Evolutionary conservation across 2,797 vertebrate species (phyloP).

Genomic region (Danio albolineatus): DNA sequence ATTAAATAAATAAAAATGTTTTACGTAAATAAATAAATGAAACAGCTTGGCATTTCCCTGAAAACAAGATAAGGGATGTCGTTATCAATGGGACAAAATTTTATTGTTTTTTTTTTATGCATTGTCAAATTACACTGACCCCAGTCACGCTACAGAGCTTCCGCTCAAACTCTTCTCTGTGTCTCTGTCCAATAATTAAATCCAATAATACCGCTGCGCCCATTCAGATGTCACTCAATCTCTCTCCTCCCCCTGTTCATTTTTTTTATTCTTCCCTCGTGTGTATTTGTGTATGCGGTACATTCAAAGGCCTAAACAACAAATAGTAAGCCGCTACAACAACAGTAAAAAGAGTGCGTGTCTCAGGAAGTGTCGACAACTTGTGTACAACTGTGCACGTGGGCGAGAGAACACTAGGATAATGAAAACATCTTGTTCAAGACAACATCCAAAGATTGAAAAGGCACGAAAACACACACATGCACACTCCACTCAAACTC

Average conservation of each 20-base stretch:
- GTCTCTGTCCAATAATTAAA: conserved; percentile 55
- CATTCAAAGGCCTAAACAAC: not conserved
- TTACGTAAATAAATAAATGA: too few relatives aligned
- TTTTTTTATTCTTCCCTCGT: conserved; percentile 35
- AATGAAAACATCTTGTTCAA: conserved; percentile 35
- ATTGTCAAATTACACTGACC: conserved; percentile 8
- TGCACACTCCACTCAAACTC: conserved; percentile 52
- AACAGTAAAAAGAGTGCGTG: conserved; percentile 2
- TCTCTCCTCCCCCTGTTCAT: conserved; percentile 37
- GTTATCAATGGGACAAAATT: not conserved
- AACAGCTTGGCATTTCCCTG: conserved; percentile 14
- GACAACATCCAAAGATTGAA: conserved; percentile 34
- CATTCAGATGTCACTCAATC: conserved; percentile 54
- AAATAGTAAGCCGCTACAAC: not conserved
- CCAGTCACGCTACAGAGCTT: conserved; percentile 24
- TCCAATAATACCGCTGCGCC: conserved; percentile 53
- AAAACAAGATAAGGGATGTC: not conserved
- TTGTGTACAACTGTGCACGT: not conserved
- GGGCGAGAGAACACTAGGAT: not conserved
- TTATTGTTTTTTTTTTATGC: not conserved
- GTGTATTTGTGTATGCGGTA: conserved; percentile 22
- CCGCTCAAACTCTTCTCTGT: conserved; percentile 35
- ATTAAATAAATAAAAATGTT: not conserved
- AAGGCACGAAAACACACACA: conserved; percentile 39
- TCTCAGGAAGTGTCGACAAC: not conserved